Evolutionary conservation across 2,797 vertebrate species (phyloP), one percentile per base, ranked within the genome.

Genomic region (Macroramphosus scolopax): DNA sequence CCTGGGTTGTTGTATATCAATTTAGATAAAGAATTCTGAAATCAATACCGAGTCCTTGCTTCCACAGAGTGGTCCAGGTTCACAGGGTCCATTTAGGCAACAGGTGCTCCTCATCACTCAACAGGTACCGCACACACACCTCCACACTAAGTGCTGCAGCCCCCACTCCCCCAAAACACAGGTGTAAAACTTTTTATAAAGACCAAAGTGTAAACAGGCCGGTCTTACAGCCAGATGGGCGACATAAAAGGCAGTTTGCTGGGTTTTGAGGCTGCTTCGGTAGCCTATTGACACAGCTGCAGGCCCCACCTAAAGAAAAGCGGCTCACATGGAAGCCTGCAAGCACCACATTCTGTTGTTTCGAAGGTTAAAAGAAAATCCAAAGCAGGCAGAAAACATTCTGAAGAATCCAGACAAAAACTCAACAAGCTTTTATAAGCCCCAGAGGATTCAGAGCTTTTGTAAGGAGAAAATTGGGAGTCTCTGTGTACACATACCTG

Each of bases 211-310:
- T 78, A 78, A 77, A 85, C 71, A 81, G 53, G 62, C 41, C 51
- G 1, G 43, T 68, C 65, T 72, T 77, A 73, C 62, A 66, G 68
- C 81, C 75, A 75, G 63, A 39, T 78, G 73, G 64, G 57, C 51
- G 5, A 80, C 77, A 87, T 81, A 78, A 89, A 87, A 85, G 83
- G 42, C 52, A 17, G 29, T 66, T 68, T 63, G 72, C 59, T 58
- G 53, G 22, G 52, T 80, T 80, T 75, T 63, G 63, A 77, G 64
- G 59, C 63, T 59, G 69, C 80, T 81, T 87, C 82, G 60, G 68
- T 85, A 59, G 75, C 78, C 63, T 91, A 87, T 89, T 91, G 88
- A 90, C 87, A 88, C 88, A 91, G 89, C 89, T 91, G 89, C 80
- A 51, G 53, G 77, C 81, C 82, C 81, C 78, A 84, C 87, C 86